Percentiles rank a stretch among this genome's conserved stretches.
Conservation (phyloP, 2,113 vertebrate species). For the Tetraodon nigroviridis region DNA sequence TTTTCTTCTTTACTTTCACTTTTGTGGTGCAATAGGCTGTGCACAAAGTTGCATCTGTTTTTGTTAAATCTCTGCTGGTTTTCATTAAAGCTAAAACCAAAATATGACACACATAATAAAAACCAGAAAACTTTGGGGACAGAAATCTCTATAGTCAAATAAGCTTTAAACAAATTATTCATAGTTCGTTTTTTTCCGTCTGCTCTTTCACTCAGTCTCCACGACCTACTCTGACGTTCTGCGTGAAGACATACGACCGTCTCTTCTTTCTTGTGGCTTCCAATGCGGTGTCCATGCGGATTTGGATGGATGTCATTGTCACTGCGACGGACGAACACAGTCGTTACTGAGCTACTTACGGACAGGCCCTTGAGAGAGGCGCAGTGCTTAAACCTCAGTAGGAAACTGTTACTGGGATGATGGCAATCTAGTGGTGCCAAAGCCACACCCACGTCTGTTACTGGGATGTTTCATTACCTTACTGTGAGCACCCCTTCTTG, state of each 20-base stretch:
- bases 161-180: background rate
- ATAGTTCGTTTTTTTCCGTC: background rate
- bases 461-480: constrained; percentile 15
- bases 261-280: constrained; percentile 87
- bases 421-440: constrained; percentile 1
- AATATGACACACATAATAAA: no score
- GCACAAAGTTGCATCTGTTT: background rate
- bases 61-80: background rate
- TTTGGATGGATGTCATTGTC: constrained; percentile 92
- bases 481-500: constrained; percentile 39
- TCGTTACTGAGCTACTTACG: constrained; percentile 70
- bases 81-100: background rate
- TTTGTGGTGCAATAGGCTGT: background rate
- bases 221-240: constrained; percentile 83
- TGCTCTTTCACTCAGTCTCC: constrained; percentile 75
- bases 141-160: background rate
- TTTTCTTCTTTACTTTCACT: background rate
- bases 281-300: constrained; percentile 83
- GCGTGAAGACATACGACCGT: constrained; percentile 89
- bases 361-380: background rate
- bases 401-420: constrained; percentile 35
- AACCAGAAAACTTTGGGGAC: background rate
- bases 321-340: constrained; percentile 84
- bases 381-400: background rate
- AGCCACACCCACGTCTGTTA: constrained; percentile 16